phyloP scores from a whole-genome alignment of 2,888 invertebrate species.

The Digitonthophagus gazella region DNA sequence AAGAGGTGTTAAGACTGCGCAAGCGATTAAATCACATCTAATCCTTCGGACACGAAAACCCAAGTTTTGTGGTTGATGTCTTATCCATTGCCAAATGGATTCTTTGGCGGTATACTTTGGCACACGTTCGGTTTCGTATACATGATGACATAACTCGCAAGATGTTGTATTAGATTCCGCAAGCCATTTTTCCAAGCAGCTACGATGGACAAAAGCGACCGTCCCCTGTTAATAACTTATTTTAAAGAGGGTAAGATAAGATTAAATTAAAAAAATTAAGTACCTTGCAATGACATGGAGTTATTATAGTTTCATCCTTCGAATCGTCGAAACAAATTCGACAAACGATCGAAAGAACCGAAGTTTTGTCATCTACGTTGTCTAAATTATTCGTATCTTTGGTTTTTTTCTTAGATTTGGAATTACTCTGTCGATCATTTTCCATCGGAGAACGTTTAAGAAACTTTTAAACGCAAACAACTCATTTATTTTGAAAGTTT shows the following conservation, averaged over 20 bases:
- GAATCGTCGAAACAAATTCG: constrained; percentile 55
- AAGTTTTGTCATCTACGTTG: constrained; percentile 34
- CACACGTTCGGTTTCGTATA: constrained; percentile 63
- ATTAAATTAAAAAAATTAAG: background rate
- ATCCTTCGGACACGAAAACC: constrained; percentile 44
- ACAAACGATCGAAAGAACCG: constrained; percentile 48
- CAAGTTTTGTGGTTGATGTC: constrained; percentile 39
- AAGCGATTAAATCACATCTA: constrained; percentile 57
- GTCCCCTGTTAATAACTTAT: constrained; percentile 57
- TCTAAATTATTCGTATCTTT: constrained; percentile 21
- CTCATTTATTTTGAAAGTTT: constrained; percentile 8
- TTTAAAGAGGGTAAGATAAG: background rate
- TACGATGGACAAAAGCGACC: constrained; percentile 69
- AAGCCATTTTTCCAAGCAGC: constrained; percentile 74
- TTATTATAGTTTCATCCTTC: constrained; percentile 50
- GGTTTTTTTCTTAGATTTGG: constrained; percentile 20
- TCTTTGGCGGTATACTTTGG: constrained; percentile 59
- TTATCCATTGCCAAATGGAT: constrained; percentile 62
- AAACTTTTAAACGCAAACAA: constrained; percentile 21
- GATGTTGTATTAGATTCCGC: constrained; percentile 68
- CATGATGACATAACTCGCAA: constrained; percentile 72
- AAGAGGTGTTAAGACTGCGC: constrained; percentile 58
- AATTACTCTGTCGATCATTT: constrained; percentile 15
- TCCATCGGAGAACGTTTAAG: constrained; percentile 21
- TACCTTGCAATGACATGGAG: constrained; percentile 56